These are phyloP conservation scores for Zaprionus ornatus DNA, from an alignment of 1,140 invertebrate species.

Conservation along the genomic window DNA sequence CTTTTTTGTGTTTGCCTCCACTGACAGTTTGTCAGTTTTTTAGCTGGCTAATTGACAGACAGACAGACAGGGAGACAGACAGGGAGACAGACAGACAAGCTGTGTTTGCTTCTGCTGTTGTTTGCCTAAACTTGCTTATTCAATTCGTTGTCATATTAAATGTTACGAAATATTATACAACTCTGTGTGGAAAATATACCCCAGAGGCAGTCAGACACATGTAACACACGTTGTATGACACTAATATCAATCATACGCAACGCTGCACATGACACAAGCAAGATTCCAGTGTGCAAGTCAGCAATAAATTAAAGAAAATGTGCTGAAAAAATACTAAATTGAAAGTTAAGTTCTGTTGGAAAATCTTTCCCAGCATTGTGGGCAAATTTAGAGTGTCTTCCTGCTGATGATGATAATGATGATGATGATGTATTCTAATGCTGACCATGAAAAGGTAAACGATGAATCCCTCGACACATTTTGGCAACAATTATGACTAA, in stretches of 20 bases:
- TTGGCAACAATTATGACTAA: slow-evolving; percentile 50
- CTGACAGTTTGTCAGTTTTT: slow-evolving; percentile 40
- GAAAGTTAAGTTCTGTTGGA: slow-evolving; percentile 25
- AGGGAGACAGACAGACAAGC: slow-evolving; percentile 40
- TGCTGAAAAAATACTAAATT: slow-evolving; percentile 37
- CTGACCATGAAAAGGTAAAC: neutral
- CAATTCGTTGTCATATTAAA: slow-evolving; percentile 57
- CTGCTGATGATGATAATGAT: neutral
- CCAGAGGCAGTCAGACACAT: slow-evolving; percentile 13
- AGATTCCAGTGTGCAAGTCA: slow-evolving; percentile 1
- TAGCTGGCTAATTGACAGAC: slow-evolving; percentile 19
- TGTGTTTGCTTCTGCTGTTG: slow-evolving; percentile 58
- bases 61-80: slow-evolving; percentile 7
- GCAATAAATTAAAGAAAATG: slow-evolving; percentile 12
- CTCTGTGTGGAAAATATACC: slow-evolving; percentile 42
- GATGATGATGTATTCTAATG: neutral
- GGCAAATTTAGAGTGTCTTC: slow-evolving; percentile 17
- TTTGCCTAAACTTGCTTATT: slow-evolving; percentile 57
- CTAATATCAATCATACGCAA: slow-evolving; percentile 76
- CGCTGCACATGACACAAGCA: slow-evolving; percentile 59
- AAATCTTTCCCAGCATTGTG: slow-evolving; percentile 40
- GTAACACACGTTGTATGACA: slow-evolving; percentile 48
- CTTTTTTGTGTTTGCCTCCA: slow-evolving; percentile 49
- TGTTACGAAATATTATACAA: slow-evolving; percentile 69
- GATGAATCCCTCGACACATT: slow-evolving; percentile 19